Percentiles rank a stretch among this genome's conserved stretches.
Conservation (phyloP, 2,888 invertebrate species). For the Spilarctia lutea region DNA sequence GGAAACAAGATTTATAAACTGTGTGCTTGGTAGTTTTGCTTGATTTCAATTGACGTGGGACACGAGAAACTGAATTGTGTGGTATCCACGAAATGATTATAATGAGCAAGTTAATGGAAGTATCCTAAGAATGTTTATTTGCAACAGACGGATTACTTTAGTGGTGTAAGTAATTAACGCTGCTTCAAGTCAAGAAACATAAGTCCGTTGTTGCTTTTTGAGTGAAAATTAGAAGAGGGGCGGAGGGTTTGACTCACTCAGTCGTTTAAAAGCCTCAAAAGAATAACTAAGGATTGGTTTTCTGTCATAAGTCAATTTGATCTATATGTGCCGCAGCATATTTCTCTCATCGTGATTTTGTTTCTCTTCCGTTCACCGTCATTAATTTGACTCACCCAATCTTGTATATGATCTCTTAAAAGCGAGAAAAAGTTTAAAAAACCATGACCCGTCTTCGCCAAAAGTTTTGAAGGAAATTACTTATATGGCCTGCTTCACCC, state of each 20-base stretch:
- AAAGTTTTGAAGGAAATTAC: no score
- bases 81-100: background rate
- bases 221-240: background rate
- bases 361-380: background rate
- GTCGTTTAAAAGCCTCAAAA: no score
- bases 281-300: background rate
- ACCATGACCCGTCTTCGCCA: no score
- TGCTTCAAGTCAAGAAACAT: background rate
- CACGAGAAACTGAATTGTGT: background rate
- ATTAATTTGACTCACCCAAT: background rate
- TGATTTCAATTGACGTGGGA: constrained; percentile 9
- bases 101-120: background rate
- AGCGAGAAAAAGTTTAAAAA: background rate
- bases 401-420: background rate
- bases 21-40: constrained; percentile 7
- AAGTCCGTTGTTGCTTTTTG: background rate
- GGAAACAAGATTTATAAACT: constrained; percentile 5
- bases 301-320: background rate
- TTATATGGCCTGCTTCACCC: no score
- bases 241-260: background rate
- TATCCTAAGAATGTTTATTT: background rate
- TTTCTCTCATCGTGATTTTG: background rate
- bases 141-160: no score
- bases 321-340: background rate
- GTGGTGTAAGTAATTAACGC: no score